phyloP scores from a whole-genome alignment of 2,888 invertebrate species.

The Spilarctia lutea region DNA sequence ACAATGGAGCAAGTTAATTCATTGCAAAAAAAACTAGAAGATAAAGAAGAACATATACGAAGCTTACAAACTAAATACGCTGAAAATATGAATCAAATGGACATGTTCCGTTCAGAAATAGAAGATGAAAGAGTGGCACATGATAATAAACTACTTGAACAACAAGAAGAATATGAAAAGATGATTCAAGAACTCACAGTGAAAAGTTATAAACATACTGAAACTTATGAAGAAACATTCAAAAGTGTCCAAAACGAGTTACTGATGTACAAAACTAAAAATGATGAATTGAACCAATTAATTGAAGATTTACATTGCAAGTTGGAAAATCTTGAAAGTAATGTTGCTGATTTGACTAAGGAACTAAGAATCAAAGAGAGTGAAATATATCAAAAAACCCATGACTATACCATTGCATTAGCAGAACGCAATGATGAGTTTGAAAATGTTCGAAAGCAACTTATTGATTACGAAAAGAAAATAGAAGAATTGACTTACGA shows the following conservation, averaged over 20 bases:
- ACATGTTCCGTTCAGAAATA: conserved; percentile 78
- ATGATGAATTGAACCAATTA: conserved; percentile 63
- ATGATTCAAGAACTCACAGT: conserved; percentile 66
- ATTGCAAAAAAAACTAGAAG: conserved; percentile 77
- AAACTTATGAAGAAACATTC: conserved; percentile 59
- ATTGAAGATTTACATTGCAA: conserved; percentile 59
- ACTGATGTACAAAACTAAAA: conserved; percentile 56
- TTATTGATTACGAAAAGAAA: conserved; percentile 77
- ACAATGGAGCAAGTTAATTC: conserved; percentile 75
- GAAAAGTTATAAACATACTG: conserved; percentile 58
- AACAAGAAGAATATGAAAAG: conserved; percentile 82
- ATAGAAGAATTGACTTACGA: conserved; percentile 82
- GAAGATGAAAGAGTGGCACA: conserved; percentile 79
- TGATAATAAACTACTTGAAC: conserved; percentile 76
- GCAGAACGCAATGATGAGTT: conserved; percentile 77
- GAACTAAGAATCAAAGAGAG: conserved; percentile 72
- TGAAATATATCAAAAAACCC: conserved; percentile 77
- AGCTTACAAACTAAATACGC: conserved; percentile 77
- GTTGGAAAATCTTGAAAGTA: conserved; percentile 59
- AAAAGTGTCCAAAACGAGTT: conserved; percentile 66
- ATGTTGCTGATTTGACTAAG: conserved; percentile 64
- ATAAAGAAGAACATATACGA: conserved; percentile 77
- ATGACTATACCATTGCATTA: conserved; percentile 70
- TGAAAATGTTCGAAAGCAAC: conserved; percentile 74
- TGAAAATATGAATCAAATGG: conserved; percentile 75